Conservation (phyloP, 2,113 vertebrate species). For the Motacilla alba region DNA sequence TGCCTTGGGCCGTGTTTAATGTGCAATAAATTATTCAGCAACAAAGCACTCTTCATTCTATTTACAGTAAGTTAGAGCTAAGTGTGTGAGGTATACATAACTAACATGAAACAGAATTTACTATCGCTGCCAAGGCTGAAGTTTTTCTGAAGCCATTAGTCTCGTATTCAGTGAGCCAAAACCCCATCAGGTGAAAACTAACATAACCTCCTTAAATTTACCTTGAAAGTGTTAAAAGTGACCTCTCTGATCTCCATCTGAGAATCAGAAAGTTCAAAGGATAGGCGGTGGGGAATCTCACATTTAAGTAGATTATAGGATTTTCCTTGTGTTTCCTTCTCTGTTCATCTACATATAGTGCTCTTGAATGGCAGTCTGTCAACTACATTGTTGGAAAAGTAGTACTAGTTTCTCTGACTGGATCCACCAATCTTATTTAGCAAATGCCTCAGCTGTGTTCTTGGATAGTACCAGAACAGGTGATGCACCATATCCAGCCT, state of each 20-base stretch:
- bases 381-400: background rate
- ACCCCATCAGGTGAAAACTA: background rate
- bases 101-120: constrained; percentile 30
- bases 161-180: background rate
- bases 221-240: background rate
- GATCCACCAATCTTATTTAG: background rate
- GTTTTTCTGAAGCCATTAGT: constrained; percentile 25
- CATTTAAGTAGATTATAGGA: background rate
- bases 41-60: constrained; percentile 61
- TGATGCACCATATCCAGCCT: background rate
- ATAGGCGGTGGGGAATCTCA: background rate
- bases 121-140: background rate
- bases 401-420: background rate
- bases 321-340: background rate
- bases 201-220: background rate
- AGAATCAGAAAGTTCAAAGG: background rate
- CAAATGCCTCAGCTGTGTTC: background rate
- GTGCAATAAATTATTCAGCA: constrained; percentile 76
- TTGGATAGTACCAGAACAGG: background rate
- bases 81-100: constrained; percentile 48
- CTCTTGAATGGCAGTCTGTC: background rate
- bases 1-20: constrained; percentile 68
- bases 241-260: background rate
- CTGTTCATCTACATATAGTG: background rate
- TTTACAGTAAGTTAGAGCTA: constrained; percentile 66